These are phyloP conservation scores for Lipotes vexillifer DNA, from an alignment of 2,113 vertebrate genomes.

Conservation along the genomic window DNA sequence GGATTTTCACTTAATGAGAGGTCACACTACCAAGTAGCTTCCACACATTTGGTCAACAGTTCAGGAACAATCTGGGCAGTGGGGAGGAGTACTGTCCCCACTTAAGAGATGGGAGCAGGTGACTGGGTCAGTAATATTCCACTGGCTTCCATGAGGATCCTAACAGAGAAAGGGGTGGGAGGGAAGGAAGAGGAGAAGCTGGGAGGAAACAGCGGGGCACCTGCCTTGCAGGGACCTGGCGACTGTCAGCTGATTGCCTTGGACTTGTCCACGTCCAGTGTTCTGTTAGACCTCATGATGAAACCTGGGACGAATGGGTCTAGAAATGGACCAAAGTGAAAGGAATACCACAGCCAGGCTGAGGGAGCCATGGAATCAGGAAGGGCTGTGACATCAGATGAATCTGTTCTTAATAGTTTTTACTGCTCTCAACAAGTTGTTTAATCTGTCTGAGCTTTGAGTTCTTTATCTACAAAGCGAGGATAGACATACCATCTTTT, in stretches of 20 bases:
- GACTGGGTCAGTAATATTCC: not conserved
- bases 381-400: not conserved
- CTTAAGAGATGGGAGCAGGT: not conserved
- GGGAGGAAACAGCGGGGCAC: not conserved
- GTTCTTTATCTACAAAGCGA: not conserved
- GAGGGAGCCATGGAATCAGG: too few relatives aligned
- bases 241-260: rapidly evolving
- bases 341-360: not conserved
- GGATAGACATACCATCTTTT: not conserved
- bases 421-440: not conserved
- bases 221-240: not conserved
- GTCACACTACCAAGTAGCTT: not conserved
- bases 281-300: not conserved
- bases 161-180: not conserved
- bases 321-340: not conserved
- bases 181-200: too few relatives aligned
- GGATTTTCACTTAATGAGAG: not conserved
- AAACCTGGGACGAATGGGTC: too few relatives aligned
- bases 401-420: not conserved
- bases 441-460: not conserved
- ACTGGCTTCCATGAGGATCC: not conserved
- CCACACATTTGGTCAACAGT: not conserved
- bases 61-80: not conserved
- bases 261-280: rapidly evolving
- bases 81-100: not conserved